Evolutionary conservation across 92 coral and sea anemone genomes (phyloP), one percentile per base, ranked within the genome.

Genomic region (Metridium senile): DNA sequence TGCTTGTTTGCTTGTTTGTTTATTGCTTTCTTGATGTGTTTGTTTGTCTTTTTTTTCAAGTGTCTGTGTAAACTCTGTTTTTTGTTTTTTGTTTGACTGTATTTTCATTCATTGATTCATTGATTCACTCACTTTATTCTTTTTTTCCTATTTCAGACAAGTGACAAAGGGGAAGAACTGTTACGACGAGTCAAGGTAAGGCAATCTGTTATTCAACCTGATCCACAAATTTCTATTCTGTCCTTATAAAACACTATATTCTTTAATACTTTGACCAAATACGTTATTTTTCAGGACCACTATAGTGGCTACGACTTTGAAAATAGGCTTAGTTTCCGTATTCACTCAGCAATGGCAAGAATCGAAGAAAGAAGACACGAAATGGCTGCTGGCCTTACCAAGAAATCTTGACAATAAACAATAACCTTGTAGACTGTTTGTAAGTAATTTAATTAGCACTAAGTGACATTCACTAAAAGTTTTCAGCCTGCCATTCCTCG

Each of bases 251-350:
- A 62, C 3, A 25, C 7, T 7, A 17, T 9, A 9, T 11, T 10
- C 22, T 29, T 22, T 1, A 25, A 19, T 29, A 9, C 13, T 39
- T 39, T 39, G n/a, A n/a, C n/a, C n/a, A n/a, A n/a, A n/a, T n/a
- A n/a, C n/a, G 13, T 39, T 39, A 13, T 39, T 6, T 39, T 39
- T 39, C 57, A 94, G 98, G 98, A 92, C 26, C 82, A 80, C 57
- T 92, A 68, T 72, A 88, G 94, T 65, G 97, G 98, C 11, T 94
- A 94, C 59, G 98, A 94, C 84, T 94, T 94, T 78, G 97, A 94
- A 72, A 94, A 94, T 76, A 78, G 98, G 56, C 94, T 94, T 0
- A 85, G 97, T 58, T 91, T 91, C 83, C 82, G 97, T 28, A 91
- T 91, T 0, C 97, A 91, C 27, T 90, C 97, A 2, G 97, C 97